A percentile compares a stretch with the other conserved stretches of the same genome.
Conservation (phyloP, 2,113 vertebrate species). For the Numenius arquata region DNA sequence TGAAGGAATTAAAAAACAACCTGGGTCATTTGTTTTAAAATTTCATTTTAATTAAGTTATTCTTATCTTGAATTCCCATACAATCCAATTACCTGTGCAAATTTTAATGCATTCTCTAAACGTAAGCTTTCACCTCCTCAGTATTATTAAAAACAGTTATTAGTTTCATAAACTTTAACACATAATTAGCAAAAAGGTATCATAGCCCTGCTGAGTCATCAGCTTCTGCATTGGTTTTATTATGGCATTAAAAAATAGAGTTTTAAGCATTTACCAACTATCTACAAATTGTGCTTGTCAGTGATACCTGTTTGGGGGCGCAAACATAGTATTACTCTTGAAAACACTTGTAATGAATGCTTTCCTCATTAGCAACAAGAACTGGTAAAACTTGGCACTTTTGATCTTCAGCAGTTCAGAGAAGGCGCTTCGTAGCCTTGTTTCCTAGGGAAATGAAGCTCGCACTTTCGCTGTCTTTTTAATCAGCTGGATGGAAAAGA, state of each 20-base stretch:
- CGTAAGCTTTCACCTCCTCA: background rate
- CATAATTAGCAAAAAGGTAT: conserved; percentile 36
- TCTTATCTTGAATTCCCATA: conserved; percentile 36
- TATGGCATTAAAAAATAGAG: background rate
- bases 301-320: background rate
- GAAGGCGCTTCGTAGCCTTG: background rate
- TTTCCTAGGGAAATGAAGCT: background rate
- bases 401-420: background rate
- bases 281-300: background rate
- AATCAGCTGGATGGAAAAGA: background rate
- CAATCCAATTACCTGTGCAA: conserved; percentile 49
- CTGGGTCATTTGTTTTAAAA: conserved; percentile 16
- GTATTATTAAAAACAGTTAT: conserved; percentile 45
- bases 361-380: conserved; percentile 43
- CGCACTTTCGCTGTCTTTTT: background rate
- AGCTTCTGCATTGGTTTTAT: background rate
- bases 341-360: conserved; percentile 25
- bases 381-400: conserved; percentile 14
- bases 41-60: conserved; percentile 36
- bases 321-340: background rate
- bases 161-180: conserved; percentile 36
- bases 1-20: background rate
- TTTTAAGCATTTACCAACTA: conserved; percentile 27
- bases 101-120: conserved; percentile 16
- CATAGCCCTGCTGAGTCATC: conserved; percentile 22